phyloP scores from a whole-genome alignment of 2,888 invertebrate genomes.

The Taenaris catops region DNA sequence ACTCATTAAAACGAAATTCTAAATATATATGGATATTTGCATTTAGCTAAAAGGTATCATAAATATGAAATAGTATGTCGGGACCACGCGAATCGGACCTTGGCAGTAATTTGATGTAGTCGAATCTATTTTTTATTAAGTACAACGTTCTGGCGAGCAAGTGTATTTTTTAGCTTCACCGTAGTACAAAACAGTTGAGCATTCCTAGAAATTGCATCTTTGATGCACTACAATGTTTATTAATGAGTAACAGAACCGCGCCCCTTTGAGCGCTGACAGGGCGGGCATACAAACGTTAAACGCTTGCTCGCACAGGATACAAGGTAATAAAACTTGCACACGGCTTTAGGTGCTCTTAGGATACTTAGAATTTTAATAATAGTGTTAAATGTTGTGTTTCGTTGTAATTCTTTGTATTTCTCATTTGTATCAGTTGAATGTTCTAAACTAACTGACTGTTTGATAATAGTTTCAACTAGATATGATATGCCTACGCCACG shows the following conservation, averaged over 20 bases:
- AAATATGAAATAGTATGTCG: constrained; percentile 6
- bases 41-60: constrained; percentile 1
- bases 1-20: too few relatives aligned
- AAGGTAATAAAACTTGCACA: constrained; percentile 37
- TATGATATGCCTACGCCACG: too few relatives aligned
- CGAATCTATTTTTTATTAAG: constrained; percentile 7
- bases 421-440: too few relatives aligned
- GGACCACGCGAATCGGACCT: constrained; percentile 7
- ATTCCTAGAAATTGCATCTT: constrained; percentile 46
- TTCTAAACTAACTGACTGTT: too few relatives aligned
- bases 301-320: constrained; percentile 36
- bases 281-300: constrained; percentile 10
- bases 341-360: constrained; percentile 2
- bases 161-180: constrained; percentile 7
- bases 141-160: constrained; percentile 5
- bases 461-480: too few relatives aligned
- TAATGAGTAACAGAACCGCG: constrained; percentile 41
- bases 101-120: constrained; percentile 4
- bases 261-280: constrained; percentile 37
- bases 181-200: constrained; percentile 33
- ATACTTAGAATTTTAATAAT: too few relatives aligned
- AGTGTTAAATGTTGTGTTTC: too few relatives aligned
- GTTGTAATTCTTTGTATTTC: too few relatives aligned
- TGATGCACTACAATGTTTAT: constrained; percentile 57
- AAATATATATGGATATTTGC: too few relatives aligned